phyloP scores from a whole-genome alignment of 2,113 vertebrate species.

The Chlamydotis undulata region DNA sequence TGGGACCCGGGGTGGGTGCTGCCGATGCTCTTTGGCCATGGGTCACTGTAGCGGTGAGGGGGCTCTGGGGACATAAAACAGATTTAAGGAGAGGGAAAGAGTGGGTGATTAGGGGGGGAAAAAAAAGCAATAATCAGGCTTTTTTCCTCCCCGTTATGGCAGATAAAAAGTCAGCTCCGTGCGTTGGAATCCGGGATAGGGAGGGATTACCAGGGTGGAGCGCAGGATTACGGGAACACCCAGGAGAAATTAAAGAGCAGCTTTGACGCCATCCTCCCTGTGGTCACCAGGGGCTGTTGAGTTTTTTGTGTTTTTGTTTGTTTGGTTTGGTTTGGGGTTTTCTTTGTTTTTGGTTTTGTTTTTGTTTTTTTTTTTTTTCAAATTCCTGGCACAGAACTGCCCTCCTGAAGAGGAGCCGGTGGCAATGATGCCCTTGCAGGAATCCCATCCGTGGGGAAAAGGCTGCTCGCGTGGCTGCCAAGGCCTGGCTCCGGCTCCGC shows the following conservation, averaged over 20 bases:
- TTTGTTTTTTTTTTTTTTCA: background rate
- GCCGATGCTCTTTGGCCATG: rapidly evolving
- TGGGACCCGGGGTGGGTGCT: background rate
- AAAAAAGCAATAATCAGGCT: background rate
- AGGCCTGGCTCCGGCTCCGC: background rate
- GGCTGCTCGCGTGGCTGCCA: background rate
- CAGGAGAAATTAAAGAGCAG: constrained; percentile 43
- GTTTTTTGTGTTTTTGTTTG: background rate
- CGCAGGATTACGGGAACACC: background rate
- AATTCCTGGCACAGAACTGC: background rate
- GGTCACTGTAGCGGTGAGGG: background rate
- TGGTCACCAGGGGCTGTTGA: rapidly evolving
- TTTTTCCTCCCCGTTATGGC: background rate
- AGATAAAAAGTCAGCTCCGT: background rate
- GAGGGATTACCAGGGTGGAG: constrained; percentile 25
- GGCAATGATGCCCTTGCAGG: background rate
- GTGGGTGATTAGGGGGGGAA: too few species aligned
- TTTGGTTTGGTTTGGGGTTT: too few species aligned
- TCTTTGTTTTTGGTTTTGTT: too few species aligned
- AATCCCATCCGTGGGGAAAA: rapidly evolving
- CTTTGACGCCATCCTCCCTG: background rate
- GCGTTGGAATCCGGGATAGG: background rate
- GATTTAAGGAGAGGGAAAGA: background rate
- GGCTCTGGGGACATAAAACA: background rate
- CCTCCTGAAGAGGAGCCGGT: background rate